A percentile compares a stretch with the other conserved stretches of the same genome.
These are phyloP conservation scores for Ceyx melanurus DNA, from an alignment of 2,113 vertebrate species.

Conservation along the genomic window DNA sequence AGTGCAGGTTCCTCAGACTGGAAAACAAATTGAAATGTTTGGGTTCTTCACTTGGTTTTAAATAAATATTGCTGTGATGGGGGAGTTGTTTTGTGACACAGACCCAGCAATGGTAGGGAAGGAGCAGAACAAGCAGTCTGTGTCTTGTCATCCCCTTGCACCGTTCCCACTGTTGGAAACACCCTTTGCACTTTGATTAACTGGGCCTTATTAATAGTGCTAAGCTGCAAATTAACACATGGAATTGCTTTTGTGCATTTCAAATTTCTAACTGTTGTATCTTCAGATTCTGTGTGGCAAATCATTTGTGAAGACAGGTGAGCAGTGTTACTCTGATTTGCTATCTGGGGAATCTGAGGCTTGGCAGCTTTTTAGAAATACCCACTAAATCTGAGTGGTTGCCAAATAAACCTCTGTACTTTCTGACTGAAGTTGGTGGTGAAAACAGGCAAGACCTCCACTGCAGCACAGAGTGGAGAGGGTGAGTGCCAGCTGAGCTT, in stretches of 20 bases:
- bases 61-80: not conserved
- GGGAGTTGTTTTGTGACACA: not conserved
- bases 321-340: not conserved
- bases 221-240: not conserved
- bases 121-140: not conserved
- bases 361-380: not conserved
- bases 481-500: not conserved
- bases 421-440: not conserved
- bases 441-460: not conserved
- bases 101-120: not conserved
- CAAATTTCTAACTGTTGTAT: not conserved
- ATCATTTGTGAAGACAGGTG: not conserved
- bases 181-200: not conserved
- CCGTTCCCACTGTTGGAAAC: not conserved
- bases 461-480: not conserved
- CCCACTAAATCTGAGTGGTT: not conserved
- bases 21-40: not conserved
- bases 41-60: not conserved
- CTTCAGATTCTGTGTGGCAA: not conserved
- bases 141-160: not conserved
- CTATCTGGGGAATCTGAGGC: not conserved
- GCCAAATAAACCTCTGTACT: not conserved
- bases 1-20: not conserved
- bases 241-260: not conserved
- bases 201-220: not conserved